These are phyloP conservation scores for Geophilus truncorum DNA, from an alignment of 2,888 invertebrate species.

Conservation along the genomic window DNA sequence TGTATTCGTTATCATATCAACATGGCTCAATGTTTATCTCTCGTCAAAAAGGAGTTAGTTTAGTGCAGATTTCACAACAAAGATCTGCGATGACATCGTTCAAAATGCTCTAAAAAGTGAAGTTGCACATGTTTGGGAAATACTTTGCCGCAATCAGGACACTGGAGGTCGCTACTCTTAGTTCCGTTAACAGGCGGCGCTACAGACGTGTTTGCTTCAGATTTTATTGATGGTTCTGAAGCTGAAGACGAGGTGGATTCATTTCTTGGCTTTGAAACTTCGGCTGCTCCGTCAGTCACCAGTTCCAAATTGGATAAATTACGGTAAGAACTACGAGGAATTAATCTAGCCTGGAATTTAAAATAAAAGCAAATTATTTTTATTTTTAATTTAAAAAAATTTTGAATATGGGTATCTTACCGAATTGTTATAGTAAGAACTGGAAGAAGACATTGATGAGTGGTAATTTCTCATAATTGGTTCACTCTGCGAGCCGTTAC, in stretches of 20 bases:
- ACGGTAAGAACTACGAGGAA: not conserved
- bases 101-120: slow-evolving; percentile 45
- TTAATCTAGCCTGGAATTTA: not conserved
- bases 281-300: not conserved
- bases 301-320: not conserved
- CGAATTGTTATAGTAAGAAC: not conserved
- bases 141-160: slow-evolving; percentile 43
- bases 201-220: not conserved
- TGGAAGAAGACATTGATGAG: not conserved
- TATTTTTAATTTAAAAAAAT: not conserved
- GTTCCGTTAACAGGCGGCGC: not conserved
- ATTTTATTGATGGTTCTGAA: not conserved
- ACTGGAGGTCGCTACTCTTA: slow-evolving; percentile 42
- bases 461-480: not conserved
- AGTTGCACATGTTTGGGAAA: slow-evolving; percentile 44
- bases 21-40: no score
- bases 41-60: not conserved
- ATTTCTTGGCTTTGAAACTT: not conserved
- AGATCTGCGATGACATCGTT: slow-evolving; percentile 39
- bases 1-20: no score
- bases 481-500: slow-evolving; percentile 40
- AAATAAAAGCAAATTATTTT: not conserved
- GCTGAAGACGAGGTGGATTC: not conserved
- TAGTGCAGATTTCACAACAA: not conserved
- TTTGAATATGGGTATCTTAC: not conserved